Conservation (phyloP, 1,140 invertebrate genomes). For the Glossosoma conforme region DNA sequence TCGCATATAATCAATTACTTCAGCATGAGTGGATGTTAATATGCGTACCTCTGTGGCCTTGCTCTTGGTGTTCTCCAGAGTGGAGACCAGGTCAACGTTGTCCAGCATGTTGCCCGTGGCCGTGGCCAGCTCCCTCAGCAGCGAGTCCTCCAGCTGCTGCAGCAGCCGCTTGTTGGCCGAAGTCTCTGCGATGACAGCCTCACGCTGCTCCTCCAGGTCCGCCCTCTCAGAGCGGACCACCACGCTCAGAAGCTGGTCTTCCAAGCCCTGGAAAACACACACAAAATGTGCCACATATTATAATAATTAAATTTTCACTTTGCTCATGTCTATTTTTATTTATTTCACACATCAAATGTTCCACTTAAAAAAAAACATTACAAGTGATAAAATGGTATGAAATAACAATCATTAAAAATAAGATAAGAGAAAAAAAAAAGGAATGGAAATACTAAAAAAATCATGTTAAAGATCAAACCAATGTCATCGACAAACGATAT, state of each 20-base stretch:
- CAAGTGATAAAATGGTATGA: no score
- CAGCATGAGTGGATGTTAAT: no score
- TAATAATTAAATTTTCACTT: no score
- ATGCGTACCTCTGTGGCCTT: conserved; percentile 68
- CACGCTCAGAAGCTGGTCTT: conserved; percentile 83
- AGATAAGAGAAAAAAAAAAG: no score
- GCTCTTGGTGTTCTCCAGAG: conserved; percentile 82
- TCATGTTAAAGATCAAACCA: no score
- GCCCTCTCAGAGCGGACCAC: conserved; percentile 78
- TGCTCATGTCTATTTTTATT: no score
- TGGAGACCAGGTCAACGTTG: conserved; percentile 78
- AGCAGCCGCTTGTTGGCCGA: conserved; percentile 79
- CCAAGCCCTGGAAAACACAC: conserved; percentile 59
- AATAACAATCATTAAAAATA: no score
- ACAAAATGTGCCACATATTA: conserved; percentile 3
- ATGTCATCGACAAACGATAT: no score
- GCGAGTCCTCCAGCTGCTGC: conserved; percentile 74
- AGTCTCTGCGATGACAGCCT: conserved; percentile 77
- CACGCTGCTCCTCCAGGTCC: conserved; percentile 82
- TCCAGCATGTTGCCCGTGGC: conserved; percentile 88
- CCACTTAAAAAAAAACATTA: no score
- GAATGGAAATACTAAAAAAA: no score
- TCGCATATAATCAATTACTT: no score
- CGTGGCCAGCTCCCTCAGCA: conserved; percentile 74
- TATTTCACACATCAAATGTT: no score